Base-by-base conservation (phyloP, 2,113 vertebrate species). In the Notothenia rossii region DNA sequence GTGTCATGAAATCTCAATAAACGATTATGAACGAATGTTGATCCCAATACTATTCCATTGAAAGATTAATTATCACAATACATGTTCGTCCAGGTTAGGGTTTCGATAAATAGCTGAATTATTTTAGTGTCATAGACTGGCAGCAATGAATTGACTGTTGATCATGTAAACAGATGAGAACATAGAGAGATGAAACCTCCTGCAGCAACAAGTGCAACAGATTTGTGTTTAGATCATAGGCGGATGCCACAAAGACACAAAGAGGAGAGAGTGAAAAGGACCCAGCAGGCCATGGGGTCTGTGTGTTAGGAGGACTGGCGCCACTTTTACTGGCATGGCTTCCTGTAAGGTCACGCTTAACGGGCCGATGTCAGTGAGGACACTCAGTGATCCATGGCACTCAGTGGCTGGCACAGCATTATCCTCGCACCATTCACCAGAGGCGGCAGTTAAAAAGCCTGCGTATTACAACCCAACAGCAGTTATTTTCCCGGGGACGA, bases 321-420 rank as follows among this genome's bases (percentile, higher is more conserved):
- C 83, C 81, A 79, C 64, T 83, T 90, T 87, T 92, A 92, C 84
- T 88, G 84, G 79, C 63, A 10, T 73, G 75, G 66, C 76, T 81
- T 79, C 81, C 79, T 63, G 70, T 89, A 77, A 92, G 86, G 82
- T 93, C 87, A 91, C 70, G 55, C 69, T 84, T 78, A 87, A 86
- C 62, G 11, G 75, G 84, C 74, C 80, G 79, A 86, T 93, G 87
- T 91, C 84, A 82, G 49, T 40, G 74, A 76, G 82, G 87, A 90
- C 84, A 79, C 61, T 77, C 72, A 3, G 62, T 91, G 86, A 91
- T 88, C 89, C 82, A 68, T 87, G 88, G 79, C 78, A 71, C 64
- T 86, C 85, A 72, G 25, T 70, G 61, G 14, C 70, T 89, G 91
- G 75, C 69, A 86, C 58, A 66, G 72, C 58, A 72, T 87, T 75